A percentile compares a stretch with the other conserved stretches of the same genome.
Conservation (phyloP, 2,888 invertebrate genomes). For the Drosophila seclusa region DNA sequence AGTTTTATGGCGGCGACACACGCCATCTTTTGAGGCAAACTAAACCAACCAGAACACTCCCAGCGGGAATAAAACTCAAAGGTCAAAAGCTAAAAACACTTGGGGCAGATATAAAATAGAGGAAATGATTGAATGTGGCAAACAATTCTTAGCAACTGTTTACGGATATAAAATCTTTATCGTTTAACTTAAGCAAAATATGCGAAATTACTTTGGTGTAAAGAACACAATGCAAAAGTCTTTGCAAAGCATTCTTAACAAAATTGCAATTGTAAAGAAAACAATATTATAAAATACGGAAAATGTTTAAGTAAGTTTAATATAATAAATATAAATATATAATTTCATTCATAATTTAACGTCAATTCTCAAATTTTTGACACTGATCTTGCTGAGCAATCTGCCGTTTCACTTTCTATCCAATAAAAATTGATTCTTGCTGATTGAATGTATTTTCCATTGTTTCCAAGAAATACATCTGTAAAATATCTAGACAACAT, state of each 20-base stretch:
- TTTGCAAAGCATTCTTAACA: background rate
- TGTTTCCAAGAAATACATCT: background rate
- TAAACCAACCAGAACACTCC: constrained; percentile 14
- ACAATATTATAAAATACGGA: background rate
- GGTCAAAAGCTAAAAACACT: constrained; percentile 13
- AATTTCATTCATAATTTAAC: background rate
- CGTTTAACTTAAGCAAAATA: background rate
- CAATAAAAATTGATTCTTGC: background rate
- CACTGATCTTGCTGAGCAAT: too few relatives aligned
- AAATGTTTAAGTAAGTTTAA: background rate
- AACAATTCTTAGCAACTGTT: background rate
- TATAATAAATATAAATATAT: too few relatives aligned
- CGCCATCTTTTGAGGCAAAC: constrained; percentile 56
- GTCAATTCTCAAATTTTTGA: too few relatives aligned
- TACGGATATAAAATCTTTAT: background rate
- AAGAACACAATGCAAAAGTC: background rate
- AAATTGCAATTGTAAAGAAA: background rate
- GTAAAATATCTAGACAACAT: background rate
- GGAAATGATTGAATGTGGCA: background rate
- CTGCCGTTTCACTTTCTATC: background rate
- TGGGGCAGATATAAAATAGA: constrained; percentile 7
- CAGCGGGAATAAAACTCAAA: background rate
- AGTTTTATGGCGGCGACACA: constrained; percentile 61
- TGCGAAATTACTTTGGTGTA: background rate
- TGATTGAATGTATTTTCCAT: background rate